A percentile compares a stretch with the other conserved stretches of the same genome.
Conservation (phyloP, 2,113 vertebrate genomes). For the Caretta caretta region DNA sequence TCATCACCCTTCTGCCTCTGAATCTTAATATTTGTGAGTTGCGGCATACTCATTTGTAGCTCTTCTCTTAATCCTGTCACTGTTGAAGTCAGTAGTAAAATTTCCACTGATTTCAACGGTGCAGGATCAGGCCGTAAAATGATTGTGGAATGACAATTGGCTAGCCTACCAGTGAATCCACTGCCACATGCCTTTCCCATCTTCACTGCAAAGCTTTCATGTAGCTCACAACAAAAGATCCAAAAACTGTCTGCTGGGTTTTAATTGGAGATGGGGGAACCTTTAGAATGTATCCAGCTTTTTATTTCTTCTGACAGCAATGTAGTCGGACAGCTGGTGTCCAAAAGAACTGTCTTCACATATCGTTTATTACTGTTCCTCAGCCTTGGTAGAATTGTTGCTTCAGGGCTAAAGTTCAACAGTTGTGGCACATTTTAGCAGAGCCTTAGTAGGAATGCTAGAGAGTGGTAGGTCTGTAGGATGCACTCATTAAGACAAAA, state of each 20-base stretch:
- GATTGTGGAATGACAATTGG: accelerated
- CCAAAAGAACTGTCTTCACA: background rate
- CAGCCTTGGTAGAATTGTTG: background rate
- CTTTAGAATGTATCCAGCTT: background rate
- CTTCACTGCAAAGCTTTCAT: background rate
- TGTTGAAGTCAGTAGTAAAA: background rate
- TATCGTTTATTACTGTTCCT: background rate
- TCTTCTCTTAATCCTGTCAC: background rate
- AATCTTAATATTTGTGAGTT: background rate
- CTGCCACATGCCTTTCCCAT: background rate
- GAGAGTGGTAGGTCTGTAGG: background rate
- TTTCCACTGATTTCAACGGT: accelerated
- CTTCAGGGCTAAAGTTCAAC: background rate
- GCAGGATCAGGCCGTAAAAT: accelerated
- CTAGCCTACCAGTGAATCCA: background rate
- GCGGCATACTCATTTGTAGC: background rate
- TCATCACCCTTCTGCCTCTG: background rate
- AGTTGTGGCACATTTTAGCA: background rate
- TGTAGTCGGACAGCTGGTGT: background rate
- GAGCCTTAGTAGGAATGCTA: background rate
- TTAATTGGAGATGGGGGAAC: accelerated
- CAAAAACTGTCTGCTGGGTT: accelerated
- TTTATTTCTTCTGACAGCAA: background rate
- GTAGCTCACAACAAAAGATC: background rate
- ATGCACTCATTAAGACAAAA: background rate